A percentile compares a stretch with the other conserved stretches of the same genome.
phyloP scores from a whole-genome alignment of 2,888 invertebrate species.

The Orchesella flavescens region DNA sequence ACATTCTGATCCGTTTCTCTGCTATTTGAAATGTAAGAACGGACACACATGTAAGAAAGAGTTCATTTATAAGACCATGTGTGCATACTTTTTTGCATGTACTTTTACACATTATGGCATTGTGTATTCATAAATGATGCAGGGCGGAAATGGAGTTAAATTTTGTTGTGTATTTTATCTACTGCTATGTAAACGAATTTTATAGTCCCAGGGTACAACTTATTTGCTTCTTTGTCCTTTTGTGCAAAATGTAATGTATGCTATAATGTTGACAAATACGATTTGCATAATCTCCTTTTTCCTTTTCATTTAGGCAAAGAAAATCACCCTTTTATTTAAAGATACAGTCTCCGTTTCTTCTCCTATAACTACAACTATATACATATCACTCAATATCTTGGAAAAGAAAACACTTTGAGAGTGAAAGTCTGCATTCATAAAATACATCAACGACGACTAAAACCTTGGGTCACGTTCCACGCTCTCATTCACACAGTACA shows the following conservation, averaged over 20 bases:
- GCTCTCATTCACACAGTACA: not conserved
- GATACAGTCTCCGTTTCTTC: not conserved
- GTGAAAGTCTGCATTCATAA: conserved; percentile 21
- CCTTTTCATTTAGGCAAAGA: not conserved
- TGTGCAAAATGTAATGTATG: too few species aligned
- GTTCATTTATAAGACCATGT: too few species aligned
- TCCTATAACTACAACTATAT: not conserved
- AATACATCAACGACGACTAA: not conserved
- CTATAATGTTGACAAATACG: too few species aligned
- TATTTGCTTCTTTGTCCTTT: too few species aligned
- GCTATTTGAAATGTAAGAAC: too few species aligned
- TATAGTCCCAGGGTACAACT: not conserved
- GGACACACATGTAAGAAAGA: too few species aligned
- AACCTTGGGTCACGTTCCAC: not conserved
- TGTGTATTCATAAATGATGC: too few species aligned
- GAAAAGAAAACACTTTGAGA: not conserved
- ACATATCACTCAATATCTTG: not conserved
- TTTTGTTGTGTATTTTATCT: not conserved
- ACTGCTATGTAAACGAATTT: not conserved
- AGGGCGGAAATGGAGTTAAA: not conserved
- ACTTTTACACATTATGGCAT: too few species aligned
- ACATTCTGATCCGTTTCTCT: too few species aligned
- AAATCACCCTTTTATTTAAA: not conserved
- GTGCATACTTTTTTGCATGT: too few species aligned
- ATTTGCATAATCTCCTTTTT: not conserved